phyloP scores from a whole-genome alignment of 2,113 vertebrate genomes.

The Pardalotus punctatus region DNA sequence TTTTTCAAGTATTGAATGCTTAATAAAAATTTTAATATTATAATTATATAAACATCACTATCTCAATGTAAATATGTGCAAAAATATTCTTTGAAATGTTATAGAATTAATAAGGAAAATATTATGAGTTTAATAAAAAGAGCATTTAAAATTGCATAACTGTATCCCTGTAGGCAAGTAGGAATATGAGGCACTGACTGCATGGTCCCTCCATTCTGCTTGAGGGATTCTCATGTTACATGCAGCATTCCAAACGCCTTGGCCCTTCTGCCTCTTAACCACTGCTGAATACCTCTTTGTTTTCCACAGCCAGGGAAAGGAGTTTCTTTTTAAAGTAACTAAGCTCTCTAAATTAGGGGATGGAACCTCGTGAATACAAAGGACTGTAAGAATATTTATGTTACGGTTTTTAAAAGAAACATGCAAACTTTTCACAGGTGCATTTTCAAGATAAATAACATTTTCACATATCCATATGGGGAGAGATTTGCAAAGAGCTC shows the following conservation, averaged over 20 bases:
- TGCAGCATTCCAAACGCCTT: background rate
- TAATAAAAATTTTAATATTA: background rate
- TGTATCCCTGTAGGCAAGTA: background rate
- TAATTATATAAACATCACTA: background rate
- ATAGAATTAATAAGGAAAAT: conserved; percentile 18
- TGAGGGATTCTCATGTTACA: conserved; percentile 22
- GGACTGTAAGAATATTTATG: background rate
- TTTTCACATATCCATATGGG: fast-evolving
- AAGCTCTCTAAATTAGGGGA: background rate
- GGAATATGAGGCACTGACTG: background rate
- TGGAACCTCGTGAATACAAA: background rate
- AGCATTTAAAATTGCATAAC: background rate
- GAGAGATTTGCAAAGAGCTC: background rate
- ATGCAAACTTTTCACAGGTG: background rate
- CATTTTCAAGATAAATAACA: background rate
- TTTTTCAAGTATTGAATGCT: background rate
- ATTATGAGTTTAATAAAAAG: conserved; percentile 16
- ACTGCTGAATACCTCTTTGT: background rate
- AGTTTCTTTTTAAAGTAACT: background rate
- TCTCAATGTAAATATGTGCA: background rate
- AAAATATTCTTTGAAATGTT: background rate
- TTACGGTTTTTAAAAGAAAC: background rate
- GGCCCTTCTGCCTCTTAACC: background rate
- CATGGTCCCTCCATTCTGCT: background rate
- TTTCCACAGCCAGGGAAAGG: background rate